phyloP scores from a whole-genome alignment of 2,888 invertebrate species.

The Punctoribates punctum region DNA sequence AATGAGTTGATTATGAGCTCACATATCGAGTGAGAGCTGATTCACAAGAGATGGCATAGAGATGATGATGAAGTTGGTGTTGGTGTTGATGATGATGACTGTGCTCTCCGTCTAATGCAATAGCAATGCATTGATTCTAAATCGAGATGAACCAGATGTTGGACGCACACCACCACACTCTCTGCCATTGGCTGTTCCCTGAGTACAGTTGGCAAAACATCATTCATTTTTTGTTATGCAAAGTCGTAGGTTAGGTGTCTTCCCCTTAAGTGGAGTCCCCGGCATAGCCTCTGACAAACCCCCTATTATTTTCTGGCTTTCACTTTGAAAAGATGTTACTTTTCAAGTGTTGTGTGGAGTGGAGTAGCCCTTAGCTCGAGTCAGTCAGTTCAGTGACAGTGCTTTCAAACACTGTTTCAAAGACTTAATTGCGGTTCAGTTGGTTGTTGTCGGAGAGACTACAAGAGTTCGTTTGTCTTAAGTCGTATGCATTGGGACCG shows the following conservation, averaged over 20 bases:
- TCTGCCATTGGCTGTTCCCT: slow-evolving; percentile 20
- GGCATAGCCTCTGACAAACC: background rate
- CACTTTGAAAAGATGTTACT: slow-evolving; percentile 20
- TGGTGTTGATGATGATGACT: slow-evolving; percentile 23
- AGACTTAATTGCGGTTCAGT: background rate
- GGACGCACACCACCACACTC: background rate
- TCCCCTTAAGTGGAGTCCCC: background rate
- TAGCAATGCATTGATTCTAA: slow-evolving; percentile 26
- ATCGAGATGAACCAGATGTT: slow-evolving; percentile 36
- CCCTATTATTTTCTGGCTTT: slow-evolving; percentile 26
- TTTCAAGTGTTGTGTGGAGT: slow-evolving; percentile 18
- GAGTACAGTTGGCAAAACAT: slow-evolving; percentile 32
- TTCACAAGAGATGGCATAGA: too few species aligned
- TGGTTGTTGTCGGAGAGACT: background rate
- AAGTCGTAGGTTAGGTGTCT: slow-evolving; percentile 35
- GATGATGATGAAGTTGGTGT: slow-evolving; percentile 30
- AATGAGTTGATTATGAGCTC: slow-evolving; percentile 36
- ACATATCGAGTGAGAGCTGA: slow-evolving; percentile 18
- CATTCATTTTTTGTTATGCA: slow-evolving; percentile 33
- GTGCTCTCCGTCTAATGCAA: slow-evolving; percentile 16
- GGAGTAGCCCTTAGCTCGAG: slow-evolving; percentile 12
- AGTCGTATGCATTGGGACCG: slow-evolving; percentile 19
- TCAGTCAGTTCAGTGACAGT: slow-evolving; percentile 32
- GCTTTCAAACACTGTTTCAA: background rate
- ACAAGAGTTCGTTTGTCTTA: slow-evolving; percentile 24